Base-by-base conservation (phyloP, 2,113 vertebrate species). In the Silurus asotus region DNA sequence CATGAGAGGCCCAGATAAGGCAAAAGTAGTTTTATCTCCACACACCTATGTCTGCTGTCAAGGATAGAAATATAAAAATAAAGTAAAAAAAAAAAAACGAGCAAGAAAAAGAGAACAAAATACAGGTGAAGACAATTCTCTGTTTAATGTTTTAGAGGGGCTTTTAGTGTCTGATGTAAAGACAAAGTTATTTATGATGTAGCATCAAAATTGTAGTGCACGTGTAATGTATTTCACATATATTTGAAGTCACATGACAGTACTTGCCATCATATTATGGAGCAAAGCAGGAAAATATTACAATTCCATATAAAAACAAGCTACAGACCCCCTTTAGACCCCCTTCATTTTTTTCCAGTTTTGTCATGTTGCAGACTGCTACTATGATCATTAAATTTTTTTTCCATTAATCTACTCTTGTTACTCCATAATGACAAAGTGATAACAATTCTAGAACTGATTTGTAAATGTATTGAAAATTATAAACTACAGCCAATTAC, bases 1-100 rank as follows among this genome's bases (percentile, higher is more conserved):
- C 84, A 80, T 89, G 88, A 92, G 92, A 93, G 90, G 89, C 81
- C 86, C 88, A 88, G 88, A 90, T 78, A 23, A 93, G 69, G 89
- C 83, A 90, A 84, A 85, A 90, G 89, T 86, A 91, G 77, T 83
- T 86, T 82, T 89, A 37, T 72, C 70, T 45, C 37, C 67, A 11
- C 0, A 67, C 62, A 87, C 56, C 62, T 88, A 62, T 87, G 51
- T 82, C 58, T 55, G 86, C 70, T 23, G 82, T 89, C 91, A 92
- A 92, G 85, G 90, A 87, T 88, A 91, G 45, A 83, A 67, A 81
- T 25, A 53, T 48, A 87, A n/a, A 75, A 49, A 51, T 56, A 56
- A 23, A 79, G 9, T n/a, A 64, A 5, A 19, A 58, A 61, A 77
- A 83, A 70, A 56, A 53, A 37, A 1, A 37, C 2, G 11, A 48